A percentile compares a stretch with the other conserved stretches of the same genome.
These are phyloP conservation scores for Plusia festucae DNA, from an alignment of 2,888 invertebrate species.

Conservation along the genomic window DNA sequence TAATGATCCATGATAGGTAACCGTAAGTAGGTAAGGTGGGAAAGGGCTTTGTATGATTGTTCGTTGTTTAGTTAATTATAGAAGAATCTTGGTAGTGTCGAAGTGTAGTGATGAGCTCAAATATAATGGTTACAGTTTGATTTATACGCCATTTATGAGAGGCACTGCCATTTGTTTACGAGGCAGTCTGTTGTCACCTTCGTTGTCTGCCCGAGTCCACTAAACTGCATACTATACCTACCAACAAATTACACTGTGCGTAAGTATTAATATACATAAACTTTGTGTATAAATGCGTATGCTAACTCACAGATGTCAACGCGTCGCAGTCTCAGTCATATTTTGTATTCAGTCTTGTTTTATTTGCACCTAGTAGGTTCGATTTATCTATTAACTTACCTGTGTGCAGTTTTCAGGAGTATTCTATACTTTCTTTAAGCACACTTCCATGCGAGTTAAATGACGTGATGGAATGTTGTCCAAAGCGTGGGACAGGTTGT, in stretches of 20 bases:
- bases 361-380: neutral
- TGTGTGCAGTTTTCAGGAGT: conserved; percentile 30
- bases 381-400: conserved; percentile 11
- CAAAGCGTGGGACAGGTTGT: conserved; percentile 61
- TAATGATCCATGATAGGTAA: too few relatives aligned
- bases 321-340: conserved; percentile 34
- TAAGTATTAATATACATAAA: conserved; percentile 46
- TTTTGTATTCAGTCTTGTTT: conserved; percentile 37
- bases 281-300: conserved; percentile 48
- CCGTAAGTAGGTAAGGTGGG: too few relatives aligned
- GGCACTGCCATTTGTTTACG: conserved; percentile 64
- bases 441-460: conserved; percentile 32
- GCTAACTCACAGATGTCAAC: conserved; percentile 54
- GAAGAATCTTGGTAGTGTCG: conserved; percentile 9
- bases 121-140: conserved; percentile 47
- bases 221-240: conserved; percentile 71
- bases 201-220: conserved; percentile 57
- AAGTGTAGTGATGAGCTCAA: conserved; percentile 1
- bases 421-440: conserved; percentile 18
- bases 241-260: conserved; percentile 57
- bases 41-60: too few relatives aligned
- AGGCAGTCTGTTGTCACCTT: conserved; percentile 74
- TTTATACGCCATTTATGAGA: conserved; percentile 63
- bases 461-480: conserved; percentile 70
- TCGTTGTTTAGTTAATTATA: neutral